These are phyloP conservation scores for Pardalotus punctatus DNA, from an alignment of 2,113 vertebrate genomes.

Conservation along the genomic window DNA sequence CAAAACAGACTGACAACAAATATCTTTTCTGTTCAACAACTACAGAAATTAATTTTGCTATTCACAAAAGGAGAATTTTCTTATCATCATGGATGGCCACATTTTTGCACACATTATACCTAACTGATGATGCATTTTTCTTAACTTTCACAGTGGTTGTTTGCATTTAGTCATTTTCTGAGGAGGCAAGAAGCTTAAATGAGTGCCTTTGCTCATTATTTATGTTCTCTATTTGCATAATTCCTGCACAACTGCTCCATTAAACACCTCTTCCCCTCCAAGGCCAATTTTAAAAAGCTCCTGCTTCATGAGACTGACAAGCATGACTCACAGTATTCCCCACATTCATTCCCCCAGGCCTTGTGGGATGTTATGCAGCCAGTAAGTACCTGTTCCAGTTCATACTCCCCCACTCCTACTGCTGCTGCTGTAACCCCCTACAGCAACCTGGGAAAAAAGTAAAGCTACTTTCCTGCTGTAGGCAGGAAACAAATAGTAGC, in stretches of 20 bases:
- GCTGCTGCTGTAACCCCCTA: neutral
- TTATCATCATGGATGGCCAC: neutral
- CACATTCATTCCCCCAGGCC: neutral
- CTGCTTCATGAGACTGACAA: slow-evolving; percentile 25
- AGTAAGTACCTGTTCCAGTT: slow-evolving; percentile 26
- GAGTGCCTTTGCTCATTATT: slow-evolving; percentile 16
- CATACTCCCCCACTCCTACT: neutral
- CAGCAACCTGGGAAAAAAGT: neutral
- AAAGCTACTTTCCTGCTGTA: neutral
- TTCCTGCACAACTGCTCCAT: slow-evolving; percentile 41
- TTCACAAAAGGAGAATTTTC: neutral
- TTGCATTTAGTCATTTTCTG: slow-evolving; percentile 5
- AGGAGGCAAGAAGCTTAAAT: slow-evolving; percentile 3
- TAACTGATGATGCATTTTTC: neutral
- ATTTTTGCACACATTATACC: neutral
- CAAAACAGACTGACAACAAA: neutral
- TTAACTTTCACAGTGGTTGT: neutral
- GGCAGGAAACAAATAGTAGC: neutral
- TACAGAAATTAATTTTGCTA: neutral
- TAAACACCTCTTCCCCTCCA: slow-evolving; percentile 57
- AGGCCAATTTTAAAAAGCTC: slow-evolving; percentile 16
- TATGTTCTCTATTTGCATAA: slow-evolving; percentile 32
- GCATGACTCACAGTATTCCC: slow-evolving; percentile 28
- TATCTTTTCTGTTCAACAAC: neutral
- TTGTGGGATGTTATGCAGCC: neutral